Conservation (phyloP, 2,113 vertebrate genomes). For the Puntigrus tetrazona region DNA sequence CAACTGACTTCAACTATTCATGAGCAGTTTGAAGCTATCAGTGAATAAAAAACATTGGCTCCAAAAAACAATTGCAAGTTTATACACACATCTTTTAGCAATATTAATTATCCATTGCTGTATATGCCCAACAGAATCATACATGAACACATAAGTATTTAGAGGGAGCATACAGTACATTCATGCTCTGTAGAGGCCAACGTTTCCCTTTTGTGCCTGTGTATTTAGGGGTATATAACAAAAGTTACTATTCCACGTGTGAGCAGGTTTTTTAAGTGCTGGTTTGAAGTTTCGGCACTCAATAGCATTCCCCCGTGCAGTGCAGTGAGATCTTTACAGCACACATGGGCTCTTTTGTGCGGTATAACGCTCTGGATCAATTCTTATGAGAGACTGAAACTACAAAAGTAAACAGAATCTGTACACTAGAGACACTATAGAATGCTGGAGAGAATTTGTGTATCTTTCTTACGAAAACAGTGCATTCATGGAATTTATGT, state of each 20-base stretch:
- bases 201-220: not conserved
- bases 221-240: not conserved
- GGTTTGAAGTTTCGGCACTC: constrained; percentile 5
- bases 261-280: not conserved
- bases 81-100: not conserved
- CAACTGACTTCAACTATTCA: not conserved
- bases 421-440: not conserved
- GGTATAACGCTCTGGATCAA: not conserved
- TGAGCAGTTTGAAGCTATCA: not conserved
- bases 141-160: not conserved
- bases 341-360: not conserved
- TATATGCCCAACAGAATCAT: not conserved
- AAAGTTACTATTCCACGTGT: not conserved
- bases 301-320: not conserved
- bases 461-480: not conserved
- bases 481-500: not conserved
- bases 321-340: not conserved
- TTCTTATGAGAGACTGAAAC: constrained; percentile 2
- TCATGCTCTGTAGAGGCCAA: not conserved
- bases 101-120: not conserved
- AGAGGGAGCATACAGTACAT: not conserved
- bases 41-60: not conserved
- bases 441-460: not conserved
- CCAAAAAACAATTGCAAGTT: not conserved
- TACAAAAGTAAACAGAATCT: not conserved